These are phyloP conservation scores for Bellardia pandia DNA, from an alignment of 2,888 invertebrate species.

Conservation along the genomic window DNA sequence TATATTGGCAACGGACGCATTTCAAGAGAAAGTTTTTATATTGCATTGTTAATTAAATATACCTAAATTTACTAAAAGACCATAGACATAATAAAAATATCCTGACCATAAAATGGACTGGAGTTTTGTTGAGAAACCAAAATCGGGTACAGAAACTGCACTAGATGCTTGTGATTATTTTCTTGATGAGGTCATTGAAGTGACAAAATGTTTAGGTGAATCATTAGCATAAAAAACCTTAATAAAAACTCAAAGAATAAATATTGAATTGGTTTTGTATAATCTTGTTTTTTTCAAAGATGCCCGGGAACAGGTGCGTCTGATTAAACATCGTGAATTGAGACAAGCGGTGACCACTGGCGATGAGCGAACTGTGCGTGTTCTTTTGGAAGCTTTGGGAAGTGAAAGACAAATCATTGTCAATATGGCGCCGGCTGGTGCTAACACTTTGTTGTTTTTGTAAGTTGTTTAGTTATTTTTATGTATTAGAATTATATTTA, in stretches of 20 bases:
- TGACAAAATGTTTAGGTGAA: conserved; percentile 85
- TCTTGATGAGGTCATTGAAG: conserved; percentile 87
- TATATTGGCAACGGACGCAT: conserved; percentile 20
- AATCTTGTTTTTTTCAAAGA: conserved; percentile 75
- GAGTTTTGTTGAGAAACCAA: conserved; percentile 83
- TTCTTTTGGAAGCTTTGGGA: conserved; percentile 88
- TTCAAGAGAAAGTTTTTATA: neutral
- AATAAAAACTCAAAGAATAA: conserved; percentile 5
- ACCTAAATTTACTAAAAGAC: neutral
- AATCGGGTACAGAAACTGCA: conserved; percentile 86
- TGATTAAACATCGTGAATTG: conserved; percentile 90
- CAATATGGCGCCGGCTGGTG: conserved; percentile 94
- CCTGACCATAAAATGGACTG: conserved; percentile 79
- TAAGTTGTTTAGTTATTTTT: conserved; percentile 84
- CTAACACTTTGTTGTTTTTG: conserved; percentile 94
- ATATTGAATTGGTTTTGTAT: conserved; percentile 1
- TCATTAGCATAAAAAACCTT: conserved; percentile 40
- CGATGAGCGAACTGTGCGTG: conserved; percentile 88
- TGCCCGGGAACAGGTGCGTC: conserved; percentile 88
- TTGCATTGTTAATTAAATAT: neutral
- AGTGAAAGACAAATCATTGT: conserved; percentile 89
- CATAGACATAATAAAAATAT: conserved; percentile 4
- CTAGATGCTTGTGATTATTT: conserved; percentile 90
- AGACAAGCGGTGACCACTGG: conserved; percentile 91
- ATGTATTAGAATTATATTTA: neutral